Conservation (phyloP, 2,113 vertebrate genomes). For the Terrapene triunguis region DNA sequence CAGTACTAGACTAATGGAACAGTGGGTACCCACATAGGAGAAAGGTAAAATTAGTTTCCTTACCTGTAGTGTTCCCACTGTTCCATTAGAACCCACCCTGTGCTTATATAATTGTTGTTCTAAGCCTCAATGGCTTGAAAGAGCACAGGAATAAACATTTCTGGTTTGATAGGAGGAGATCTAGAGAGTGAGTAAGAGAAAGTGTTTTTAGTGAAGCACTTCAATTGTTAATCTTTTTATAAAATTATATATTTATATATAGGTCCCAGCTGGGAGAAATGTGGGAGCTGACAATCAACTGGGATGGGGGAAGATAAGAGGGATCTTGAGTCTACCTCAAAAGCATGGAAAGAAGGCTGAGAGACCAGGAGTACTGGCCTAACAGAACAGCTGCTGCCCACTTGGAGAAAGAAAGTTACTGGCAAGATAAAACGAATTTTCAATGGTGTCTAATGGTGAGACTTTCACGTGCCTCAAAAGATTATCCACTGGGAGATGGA, state of each 20-base stretch:
- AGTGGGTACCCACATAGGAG: neutral
- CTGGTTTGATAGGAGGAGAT: neutral
- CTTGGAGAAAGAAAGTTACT: neutral
- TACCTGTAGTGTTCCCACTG: neutral
- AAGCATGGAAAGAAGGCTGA: neutral
- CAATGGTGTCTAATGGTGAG: neutral
- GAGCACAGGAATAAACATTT: neutral
- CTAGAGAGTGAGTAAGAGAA: neutral
- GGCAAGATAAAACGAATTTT: neutral
- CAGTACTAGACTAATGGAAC: neutral
- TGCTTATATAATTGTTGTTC: neutral
- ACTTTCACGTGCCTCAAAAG: neutral
- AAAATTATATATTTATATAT: no score
- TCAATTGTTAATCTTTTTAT: neutral
- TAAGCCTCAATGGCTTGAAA: neutral
- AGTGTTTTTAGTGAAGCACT: neutral
- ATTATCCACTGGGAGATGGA: neutral
- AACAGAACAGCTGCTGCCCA: accelerated
- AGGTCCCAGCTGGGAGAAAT: no score
- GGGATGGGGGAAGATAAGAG: neutral
- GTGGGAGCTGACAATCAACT: neutral
- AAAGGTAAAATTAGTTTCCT: neutral
- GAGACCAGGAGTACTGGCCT: neutral
- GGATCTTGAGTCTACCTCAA: neutral
- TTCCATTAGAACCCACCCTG: neutral